Evolutionary conservation across 1,140 invertebrate species (phyloP).

Genomic region (Phocides pigmalion): DNA sequence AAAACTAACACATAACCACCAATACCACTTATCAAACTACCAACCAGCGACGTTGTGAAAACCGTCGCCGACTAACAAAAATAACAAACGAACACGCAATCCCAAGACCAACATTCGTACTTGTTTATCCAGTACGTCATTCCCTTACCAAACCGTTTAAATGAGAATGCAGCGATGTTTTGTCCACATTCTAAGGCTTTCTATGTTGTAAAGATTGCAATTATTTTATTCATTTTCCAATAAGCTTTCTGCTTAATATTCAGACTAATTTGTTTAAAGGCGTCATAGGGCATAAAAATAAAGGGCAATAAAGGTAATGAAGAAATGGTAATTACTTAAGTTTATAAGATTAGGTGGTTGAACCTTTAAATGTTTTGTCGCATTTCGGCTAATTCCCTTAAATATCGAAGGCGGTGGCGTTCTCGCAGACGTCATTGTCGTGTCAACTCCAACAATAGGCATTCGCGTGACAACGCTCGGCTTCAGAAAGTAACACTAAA

Average conservation of each 20-base stretch:
- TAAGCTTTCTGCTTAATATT: not conserved
- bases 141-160: no score
- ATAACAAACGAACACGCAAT: no score
- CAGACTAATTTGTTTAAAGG: not conserved
- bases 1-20: no score
- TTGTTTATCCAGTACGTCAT: no score
- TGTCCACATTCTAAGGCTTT: no score
- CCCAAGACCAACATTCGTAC: no score
- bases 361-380: constrained; percentile 14
- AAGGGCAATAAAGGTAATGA: not conserved
- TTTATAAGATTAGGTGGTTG: constrained; percentile 9
- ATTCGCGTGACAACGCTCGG: constrained; percentile 42
- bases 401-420: constrained; percentile 34
- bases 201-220: not conserved
- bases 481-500: constrained; percentile 39
- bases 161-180: no score
- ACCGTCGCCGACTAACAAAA: no score
- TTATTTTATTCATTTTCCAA: not conserved
- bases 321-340: not conserved
- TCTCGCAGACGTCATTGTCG: constrained; percentile 27
- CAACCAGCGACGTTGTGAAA: no score
- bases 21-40: no score
- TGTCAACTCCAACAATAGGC: constrained; percentile 42
- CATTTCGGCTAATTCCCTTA: constrained; percentile 35
- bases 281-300: not conserved